Evolutionary conservation across 2,888 invertebrate genomes (phyloP), one percentile per base, ranked within the genome.

Genomic region (Coleophora deauratella): DNA sequence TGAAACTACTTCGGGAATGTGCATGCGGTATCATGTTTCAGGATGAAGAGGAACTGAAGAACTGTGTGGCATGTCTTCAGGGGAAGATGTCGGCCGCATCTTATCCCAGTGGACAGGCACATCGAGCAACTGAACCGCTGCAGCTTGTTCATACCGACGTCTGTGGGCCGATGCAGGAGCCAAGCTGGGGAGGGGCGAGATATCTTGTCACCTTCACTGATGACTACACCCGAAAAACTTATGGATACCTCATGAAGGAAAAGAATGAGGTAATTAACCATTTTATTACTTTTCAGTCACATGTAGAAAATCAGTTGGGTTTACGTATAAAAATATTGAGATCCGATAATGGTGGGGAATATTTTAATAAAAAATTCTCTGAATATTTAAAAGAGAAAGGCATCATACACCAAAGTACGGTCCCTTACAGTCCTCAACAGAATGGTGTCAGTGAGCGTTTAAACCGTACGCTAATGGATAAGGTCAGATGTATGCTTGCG

Each of bases 401-500:
- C 11, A 64, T 63, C 9, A n/a, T 15, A 1, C 55, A 59, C 34
- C 46, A 57, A 35, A 40, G 36, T 1, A 54, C 62, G 1, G 47
- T 55, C 3, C 50, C 62, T 0, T 49, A 62, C 33, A 53, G 48
- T 3, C 60, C 58, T 1, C 51, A 62, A 38, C 57, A 60, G 35
- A 69, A 66, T 50, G 67, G 60, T 2, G 45, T 57, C 9, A 52
- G 62, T 10, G 68, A 70, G 39, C 28, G 61, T 3, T 40, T 44
- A 8, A 48, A 47, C 33, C 28, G 50, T 0, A 50, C 43, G 4
- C 40, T 52, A 7, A 14, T 42, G 11, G 50, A 52, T 12, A 46
- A 46, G 33, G 45, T 42, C 1, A 27, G 43, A 9, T 37, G 38
- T 15, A 38, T 46, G 41, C 36, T 46, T 9, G 21, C 21, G 6